phyloP scores from a whole-genome alignment of 2,113 vertebrate genomes.

The Aleadryas rufinucha region DNA sequence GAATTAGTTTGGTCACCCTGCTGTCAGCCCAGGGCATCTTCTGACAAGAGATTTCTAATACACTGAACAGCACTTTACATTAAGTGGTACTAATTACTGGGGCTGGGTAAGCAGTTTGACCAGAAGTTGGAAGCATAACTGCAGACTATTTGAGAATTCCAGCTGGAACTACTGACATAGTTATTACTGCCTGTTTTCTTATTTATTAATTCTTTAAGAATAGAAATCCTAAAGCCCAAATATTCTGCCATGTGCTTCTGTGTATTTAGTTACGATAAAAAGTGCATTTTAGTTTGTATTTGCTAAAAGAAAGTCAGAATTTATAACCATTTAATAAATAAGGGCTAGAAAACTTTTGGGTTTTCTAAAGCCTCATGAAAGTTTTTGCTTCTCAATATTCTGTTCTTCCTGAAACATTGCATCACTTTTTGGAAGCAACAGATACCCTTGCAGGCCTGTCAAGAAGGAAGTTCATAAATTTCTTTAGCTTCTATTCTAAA shows the following conservation, averaged over 20 bases:
- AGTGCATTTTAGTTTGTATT: not conserved
- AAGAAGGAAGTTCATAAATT: not conserved
- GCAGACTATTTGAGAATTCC: not conserved
- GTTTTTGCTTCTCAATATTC: not conserved
- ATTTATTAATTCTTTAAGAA: not conserved
- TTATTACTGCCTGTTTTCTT: not conserved
- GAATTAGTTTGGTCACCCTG: constrained; percentile 66
- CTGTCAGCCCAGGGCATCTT: constrained; percentile 63
- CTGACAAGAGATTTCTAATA: constrained; percentile 64
- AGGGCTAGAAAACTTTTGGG: not conserved
- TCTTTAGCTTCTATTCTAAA: not conserved
- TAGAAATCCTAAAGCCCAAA: not conserved
- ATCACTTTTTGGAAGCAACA: not conserved
- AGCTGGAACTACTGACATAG: not conserved
- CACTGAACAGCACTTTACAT: constrained; percentile 50
- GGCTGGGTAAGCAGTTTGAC: constrained; percentile 47
- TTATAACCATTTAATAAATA: not conserved
- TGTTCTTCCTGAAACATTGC: not conserved
- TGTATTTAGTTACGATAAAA: not conserved
- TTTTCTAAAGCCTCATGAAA: not conserved
- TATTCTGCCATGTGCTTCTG: not conserved
- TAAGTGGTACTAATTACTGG: constrained; percentile 60
- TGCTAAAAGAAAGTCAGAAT: not conserved
- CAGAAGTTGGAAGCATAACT: constrained; percentile 4
- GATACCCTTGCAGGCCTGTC: not conserved